A percentile compares a stretch with the other conserved stretches of the same genome.
Evolutionary conservation across 1,140 invertebrate species (phyloP).

Genomic region (Mesaphorura yosii): DNA sequence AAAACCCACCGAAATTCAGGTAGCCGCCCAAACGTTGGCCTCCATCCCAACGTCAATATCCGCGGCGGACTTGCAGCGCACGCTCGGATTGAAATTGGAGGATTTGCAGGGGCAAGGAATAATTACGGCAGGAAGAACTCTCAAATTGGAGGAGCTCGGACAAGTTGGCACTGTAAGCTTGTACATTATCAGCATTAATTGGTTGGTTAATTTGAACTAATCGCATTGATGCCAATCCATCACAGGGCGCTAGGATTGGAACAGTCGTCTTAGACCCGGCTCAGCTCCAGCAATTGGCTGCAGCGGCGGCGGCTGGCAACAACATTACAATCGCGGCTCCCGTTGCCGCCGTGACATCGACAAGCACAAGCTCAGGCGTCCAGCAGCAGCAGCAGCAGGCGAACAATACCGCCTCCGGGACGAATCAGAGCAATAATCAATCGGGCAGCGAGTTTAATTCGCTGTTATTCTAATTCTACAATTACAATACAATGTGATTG

Average conservation of each 20-base stretch:
- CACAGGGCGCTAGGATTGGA: conserved; percentile 8
- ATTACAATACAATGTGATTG: neutral
- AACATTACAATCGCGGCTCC: neutral
- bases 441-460: neutral
- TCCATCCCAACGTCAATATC: conserved; percentile 25
- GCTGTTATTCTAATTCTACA: neutral
- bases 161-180: neutral
- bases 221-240: too few species aligned
- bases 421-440: neutral
- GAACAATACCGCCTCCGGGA: neutral
- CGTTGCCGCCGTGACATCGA: neutral
- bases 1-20: conserved; percentile 27
- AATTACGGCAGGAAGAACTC: conserved; percentile 13
- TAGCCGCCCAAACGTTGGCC: conserved; percentile 26
- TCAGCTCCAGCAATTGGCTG: conserved; percentile 27
- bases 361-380: neutral
- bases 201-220: neutral
- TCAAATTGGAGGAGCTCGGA: conserved; percentile 27
- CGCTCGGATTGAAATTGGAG: conserved; percentile 28
- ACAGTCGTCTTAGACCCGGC: conserved; percentile 27
- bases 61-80: conserved; percentile 22
- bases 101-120: conserved; percentile 27
- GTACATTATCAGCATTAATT: neutral
- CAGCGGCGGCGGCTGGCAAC: neutral
- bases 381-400: neutral